A percentile compares a stretch with the other conserved stretches of the same genome.
These are phyloP conservation scores for Diadophis punctatus DNA, from an alignment of 2,113 vertebrate species.

Conservation along the genomic window DNA sequence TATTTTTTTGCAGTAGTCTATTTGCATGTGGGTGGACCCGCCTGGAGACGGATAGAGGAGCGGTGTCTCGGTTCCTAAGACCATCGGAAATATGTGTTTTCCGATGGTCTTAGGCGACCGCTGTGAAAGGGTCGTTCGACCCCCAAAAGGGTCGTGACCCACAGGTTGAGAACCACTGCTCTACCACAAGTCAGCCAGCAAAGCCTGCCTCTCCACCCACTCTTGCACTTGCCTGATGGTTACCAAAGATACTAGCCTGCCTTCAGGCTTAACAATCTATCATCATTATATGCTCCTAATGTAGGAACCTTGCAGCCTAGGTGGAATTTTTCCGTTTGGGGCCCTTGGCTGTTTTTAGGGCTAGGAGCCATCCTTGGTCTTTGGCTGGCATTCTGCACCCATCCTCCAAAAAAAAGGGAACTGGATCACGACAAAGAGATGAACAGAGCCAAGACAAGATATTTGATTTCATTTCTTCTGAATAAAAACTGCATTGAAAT, in stretches of 20 bases:
- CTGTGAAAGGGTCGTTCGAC: too few species aligned
- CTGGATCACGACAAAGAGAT: not conserved
- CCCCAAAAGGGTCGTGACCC: too few species aligned
- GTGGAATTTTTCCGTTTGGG: not conserved
- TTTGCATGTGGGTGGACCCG: too few species aligned
- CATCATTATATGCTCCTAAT: not conserved
- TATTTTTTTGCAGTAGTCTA: too few species aligned
- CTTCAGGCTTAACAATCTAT: not conserved
- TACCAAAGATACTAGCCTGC: not conserved
- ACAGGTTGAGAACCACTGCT: too few species aligned
- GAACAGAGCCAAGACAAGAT: not conserved
- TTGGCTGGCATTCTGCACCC: not conserved
- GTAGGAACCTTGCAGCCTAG: not conserved
- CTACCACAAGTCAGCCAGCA: not conserved
- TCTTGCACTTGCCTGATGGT: not conserved
- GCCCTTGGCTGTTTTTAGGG: not conserved
- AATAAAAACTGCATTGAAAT: not conserved
- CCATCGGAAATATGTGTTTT: too few species aligned
- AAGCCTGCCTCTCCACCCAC: not conserved
- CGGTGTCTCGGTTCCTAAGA: too few species aligned
- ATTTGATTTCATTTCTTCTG: not conserved
- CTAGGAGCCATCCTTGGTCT: not conserved
- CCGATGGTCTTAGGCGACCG: too few species aligned
- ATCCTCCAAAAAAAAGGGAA: not conserved
- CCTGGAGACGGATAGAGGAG: too few species aligned